Percentiles rank a stretch among this genome's conserved stretches.
Conservation (phyloP, 1,140 invertebrate species). For the Hirudo medicinalis region DNA sequence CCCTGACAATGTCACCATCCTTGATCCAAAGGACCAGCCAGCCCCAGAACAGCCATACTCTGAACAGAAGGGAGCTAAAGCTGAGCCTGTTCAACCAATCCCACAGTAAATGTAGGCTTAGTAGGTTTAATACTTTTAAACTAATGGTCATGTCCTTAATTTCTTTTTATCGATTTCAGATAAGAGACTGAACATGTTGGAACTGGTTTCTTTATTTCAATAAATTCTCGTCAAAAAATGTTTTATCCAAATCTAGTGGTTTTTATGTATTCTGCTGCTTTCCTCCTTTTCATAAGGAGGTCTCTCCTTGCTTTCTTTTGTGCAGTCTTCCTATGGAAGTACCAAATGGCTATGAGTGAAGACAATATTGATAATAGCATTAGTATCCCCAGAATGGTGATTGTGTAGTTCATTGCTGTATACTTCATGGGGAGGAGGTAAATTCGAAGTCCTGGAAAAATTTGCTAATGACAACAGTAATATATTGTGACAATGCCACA, state of each 20-base stretch:
- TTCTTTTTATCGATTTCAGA: constrained; percentile 1
- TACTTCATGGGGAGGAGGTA: not conserved
- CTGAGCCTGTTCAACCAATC: constrained; percentile 25
- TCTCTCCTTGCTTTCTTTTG: not conserved
- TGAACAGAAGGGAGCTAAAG: constrained; percentile 38
- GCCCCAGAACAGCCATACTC: constrained; percentile 36
- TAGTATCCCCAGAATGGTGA: not conserved
- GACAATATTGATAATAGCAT: not conserved
- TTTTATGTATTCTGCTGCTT: not conserved
- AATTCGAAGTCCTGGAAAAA: too few species aligned
- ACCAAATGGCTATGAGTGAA: not conserved
- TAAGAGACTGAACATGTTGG: not conserved
- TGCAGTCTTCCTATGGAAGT: not conserved
- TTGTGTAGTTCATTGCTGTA: not conserved
- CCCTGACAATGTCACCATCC: constrained; percentile 88
- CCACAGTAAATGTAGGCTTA: not conserved
- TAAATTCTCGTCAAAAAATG: not conserved
- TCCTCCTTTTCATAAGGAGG: not conserved
- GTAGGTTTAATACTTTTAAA: not conserved
- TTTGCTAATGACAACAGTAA: too few species aligned
- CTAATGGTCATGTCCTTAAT: not conserved
- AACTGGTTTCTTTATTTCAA: not conserved
- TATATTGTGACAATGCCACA: too few species aligned
- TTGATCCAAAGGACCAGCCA: constrained; percentile 68
- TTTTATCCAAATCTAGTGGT: not conserved